These are phyloP conservation scores for Sebastes fasciatus DNA, from an alignment of 2,113 vertebrate species.

Conservation along the genomic window DNA sequence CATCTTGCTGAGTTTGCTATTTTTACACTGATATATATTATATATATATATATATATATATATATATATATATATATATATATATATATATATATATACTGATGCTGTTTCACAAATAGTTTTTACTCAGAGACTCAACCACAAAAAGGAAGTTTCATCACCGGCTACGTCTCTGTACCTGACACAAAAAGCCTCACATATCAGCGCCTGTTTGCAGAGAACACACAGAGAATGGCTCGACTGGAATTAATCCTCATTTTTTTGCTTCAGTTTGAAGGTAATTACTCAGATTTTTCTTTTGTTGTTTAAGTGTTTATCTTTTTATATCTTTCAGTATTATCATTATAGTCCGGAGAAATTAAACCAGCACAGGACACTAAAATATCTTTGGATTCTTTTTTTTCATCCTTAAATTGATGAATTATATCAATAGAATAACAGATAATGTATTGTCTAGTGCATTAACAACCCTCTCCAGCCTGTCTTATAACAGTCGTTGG, in stretches of 20 bases:
- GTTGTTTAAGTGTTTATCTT: background rate
- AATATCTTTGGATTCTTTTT: background rate
- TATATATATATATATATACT: too few relatives aligned
- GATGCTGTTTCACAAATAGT: background rate
- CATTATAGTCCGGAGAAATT: background rate
- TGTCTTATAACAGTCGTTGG: background rate
- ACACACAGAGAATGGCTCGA: background rate
- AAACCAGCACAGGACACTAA: background rate
- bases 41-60: too few relatives aligned
- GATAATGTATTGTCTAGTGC: too few relatives aligned
- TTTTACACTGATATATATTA: too few relatives aligned
- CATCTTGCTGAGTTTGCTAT: too few relatives aligned
- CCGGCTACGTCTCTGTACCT: too few relatives aligned
- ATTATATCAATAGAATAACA: background rate
- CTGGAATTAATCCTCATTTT: constrained; percentile 12
- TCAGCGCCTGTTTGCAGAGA: background rate
- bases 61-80: too few relatives aligned
- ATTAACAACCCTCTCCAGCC: background rate
- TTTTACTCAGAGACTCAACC: background rate
- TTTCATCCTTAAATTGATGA: too few relatives aligned
- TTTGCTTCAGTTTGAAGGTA: constrained; percentile 38
- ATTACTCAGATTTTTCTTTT: background rate
- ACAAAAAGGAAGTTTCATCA: background rate
- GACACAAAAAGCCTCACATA: background rate
- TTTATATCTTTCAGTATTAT: background rate